Base-by-base conservation (phyloP, 1,140 invertebrate species). In the Galleria mellonella region DNA sequence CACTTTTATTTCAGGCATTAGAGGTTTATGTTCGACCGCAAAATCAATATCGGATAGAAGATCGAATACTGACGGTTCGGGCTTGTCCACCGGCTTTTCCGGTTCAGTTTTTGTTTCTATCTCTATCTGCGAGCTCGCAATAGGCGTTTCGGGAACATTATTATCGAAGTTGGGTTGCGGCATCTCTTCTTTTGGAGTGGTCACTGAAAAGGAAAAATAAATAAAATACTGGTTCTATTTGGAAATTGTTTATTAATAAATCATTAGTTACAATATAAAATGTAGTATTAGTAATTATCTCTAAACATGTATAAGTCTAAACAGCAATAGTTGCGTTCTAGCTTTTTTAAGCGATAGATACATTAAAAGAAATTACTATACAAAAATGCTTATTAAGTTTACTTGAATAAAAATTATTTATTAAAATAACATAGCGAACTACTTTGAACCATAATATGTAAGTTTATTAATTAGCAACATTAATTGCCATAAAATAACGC, bases 11-110 rank as follows among this genome's bases (percentile, higher is more conserved):
- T 91, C 88, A 0, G 92, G 92, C 44, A 90, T 87, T 14, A 93
- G 69, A 36, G 92, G 89, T 51, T 90, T 89, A 72, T 93, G 89
- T 75, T 91, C 89, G 38, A 94, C 88, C 48, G 89, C 89, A 47
- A 94, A 91, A 66, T 96, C 94, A 11, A 95, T 88, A 37, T 92
- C 94, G 1, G 93, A 90, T 0, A 95, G 70, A 27, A 95, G 83
- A 82, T 96, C 94, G 27, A 95, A 89, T 55, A 93, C 92, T 0
- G 91, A 88, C 9, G 73, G 88, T 69, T 87, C 87, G 0, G 59
- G 4, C 39, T 70, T 73, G 28, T 69, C 60, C 30, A 37, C 35
- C 15, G 14, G 14, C 17, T 2, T 23, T 23, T 65, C 57, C 35
- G 43, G 37, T 23, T 23, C 17, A 2, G 2, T 23, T 46, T 62